These are phyloP conservation scores for Agrypnus murinus DNA, from an alignment of 2,888 invertebrate species.

Conservation along the genomic window DNA sequence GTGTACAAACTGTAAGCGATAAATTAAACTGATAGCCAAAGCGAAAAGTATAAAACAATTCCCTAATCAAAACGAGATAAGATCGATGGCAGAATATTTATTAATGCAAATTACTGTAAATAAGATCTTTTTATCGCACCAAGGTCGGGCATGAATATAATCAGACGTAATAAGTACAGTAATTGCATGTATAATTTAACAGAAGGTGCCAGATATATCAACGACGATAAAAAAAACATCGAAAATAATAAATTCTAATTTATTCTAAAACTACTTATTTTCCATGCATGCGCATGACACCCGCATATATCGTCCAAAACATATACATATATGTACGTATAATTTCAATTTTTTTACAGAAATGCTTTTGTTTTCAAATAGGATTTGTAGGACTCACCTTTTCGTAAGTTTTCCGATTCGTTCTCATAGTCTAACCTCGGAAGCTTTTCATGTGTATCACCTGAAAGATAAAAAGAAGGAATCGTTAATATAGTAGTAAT, in stretches of 20 bases:
- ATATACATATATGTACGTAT: no score
- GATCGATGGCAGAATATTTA: constrained; percentile 57
- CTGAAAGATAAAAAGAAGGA: no score
- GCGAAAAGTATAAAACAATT: constrained; percentile 53
- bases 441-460: constrained; percentile 67
- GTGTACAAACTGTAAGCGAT: constrained; percentile 34
- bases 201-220: constrained; percentile 63
- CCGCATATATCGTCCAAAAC: constrained; percentile 45
- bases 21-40: constrained; percentile 52
- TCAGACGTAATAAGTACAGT: constrained; percentile 62
- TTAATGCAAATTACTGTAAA: constrained; percentile 61
- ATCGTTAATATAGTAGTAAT: no score
- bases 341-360: constrained; percentile 10
- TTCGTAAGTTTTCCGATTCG: constrained; percentile 63
- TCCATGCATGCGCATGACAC: constrained; percentile 58
- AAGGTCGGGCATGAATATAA: constrained; percentile 63
- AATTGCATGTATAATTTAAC: constrained; percentile 67
- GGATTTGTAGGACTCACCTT: no score
- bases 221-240: constrained; percentile 65
- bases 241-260: constrained; percentile 69
- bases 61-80: constrained; percentile 54
- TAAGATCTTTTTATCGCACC: constrained; percentile 61
- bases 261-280: constrained; percentile 62
- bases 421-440: constrained; percentile 64
- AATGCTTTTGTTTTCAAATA: neutral